Evolutionary conservation across 2,797 vertebrate genomes (phyloP), one percentile per base, ranked within the genome.

Genomic region (Cossypha dichroa): DNA sequence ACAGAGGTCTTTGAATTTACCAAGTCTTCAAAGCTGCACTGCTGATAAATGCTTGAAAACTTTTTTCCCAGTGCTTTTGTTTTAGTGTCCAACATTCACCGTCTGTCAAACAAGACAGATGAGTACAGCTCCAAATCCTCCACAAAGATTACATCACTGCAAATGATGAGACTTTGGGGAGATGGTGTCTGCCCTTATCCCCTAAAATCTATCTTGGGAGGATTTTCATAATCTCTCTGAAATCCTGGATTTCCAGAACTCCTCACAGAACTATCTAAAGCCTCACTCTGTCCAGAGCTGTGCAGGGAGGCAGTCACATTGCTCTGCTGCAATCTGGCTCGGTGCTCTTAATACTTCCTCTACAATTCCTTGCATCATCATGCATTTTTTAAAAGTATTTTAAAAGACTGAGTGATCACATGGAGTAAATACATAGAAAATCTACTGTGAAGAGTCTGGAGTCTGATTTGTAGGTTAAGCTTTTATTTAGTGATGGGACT

Each of bases 211-310:
- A 0, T 90, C 77, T 85, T 84, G 73, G 78, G 78, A 91, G 92
- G 91, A 96, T 96, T 97, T 95, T 66, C 3, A 1, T 96, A 97
- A 96, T 88, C 95, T 91, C 56, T 82, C 45, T 88, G 66, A 91
- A 95, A 96, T 93, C 90, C 88, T 91, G 86, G 86, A 43, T 96
- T 96, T 93, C 88, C 86, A 91, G 84, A 96, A 84, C 43, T 41
- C 78, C 73, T 93, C 69, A 54, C 6, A 76, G 73, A 90, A 45
- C 55, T 49, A 43, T 20, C 41, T 51, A 66, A 85, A 90, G 52
- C 25, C 75, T 85, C 56, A 79, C 40, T 60, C 69, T 76, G 51
- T 40, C 5, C 13, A 85, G 88, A 88, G 64, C 67, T 68, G 46
- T 68, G 75, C 72, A 72, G 81, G 15, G 43, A 89, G 74, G 70